These are phyloP conservation scores for Arctia plantaginis DNA, from an alignment of 2,888 invertebrate species.

Conservation along the genomic window DNA sequence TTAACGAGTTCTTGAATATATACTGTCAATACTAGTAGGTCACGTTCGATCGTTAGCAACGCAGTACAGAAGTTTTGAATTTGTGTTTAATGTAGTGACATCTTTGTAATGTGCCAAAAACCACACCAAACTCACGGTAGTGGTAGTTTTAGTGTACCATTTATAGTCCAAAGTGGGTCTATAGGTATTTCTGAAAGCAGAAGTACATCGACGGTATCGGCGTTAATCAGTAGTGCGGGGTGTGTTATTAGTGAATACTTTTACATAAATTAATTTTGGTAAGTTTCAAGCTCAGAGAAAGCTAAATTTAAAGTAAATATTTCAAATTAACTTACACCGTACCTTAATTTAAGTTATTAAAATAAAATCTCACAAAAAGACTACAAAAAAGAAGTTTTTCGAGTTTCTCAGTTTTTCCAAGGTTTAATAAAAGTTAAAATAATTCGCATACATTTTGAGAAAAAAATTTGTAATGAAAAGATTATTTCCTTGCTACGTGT, in stretches of 20 bases:
- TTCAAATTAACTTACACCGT: background rate
- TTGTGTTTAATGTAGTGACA: no score
- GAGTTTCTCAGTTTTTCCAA: conserved; percentile 6
- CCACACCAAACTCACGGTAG: no score
- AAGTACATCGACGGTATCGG: background rate
- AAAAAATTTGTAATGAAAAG: background rate
- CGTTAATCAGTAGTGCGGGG: background rate
- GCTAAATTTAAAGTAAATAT: background rate
- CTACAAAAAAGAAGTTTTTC: background rate
- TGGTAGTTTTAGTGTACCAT: no score
- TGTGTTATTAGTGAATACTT: background rate
- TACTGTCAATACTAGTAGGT: no score
- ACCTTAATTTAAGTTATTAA: background rate
- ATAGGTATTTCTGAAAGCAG: background rate
- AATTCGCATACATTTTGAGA: background rate
- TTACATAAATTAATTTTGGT: background rate
- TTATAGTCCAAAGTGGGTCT: background rate
- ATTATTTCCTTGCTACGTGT: background rate
- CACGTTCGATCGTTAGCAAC: no score
- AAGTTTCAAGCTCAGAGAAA: background rate
- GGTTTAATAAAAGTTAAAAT: conserved; percentile 14
- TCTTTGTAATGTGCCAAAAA: no score
- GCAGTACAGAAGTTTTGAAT: no score
- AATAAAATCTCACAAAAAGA: background rate
- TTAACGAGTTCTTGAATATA: background rate